Conservation (phyloP, 2,113 vertebrate species). For the Tupaia tana region DNA sequence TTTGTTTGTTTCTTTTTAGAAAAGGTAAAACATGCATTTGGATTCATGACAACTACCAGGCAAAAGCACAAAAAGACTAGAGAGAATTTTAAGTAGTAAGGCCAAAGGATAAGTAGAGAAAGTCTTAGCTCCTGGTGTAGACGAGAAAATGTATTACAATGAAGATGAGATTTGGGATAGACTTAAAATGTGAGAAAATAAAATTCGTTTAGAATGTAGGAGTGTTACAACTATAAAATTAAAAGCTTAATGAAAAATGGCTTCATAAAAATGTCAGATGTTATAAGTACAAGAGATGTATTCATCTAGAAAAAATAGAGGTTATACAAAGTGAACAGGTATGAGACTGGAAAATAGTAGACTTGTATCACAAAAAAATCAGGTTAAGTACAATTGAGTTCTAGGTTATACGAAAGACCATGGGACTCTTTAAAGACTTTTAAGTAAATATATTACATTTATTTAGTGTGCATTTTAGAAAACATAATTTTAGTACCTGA, state of each 20-base stretch:
- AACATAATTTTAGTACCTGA: background rate
- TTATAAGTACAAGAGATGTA: background rate
- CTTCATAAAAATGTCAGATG: conserved; percentile 8
- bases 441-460: background rate
- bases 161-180: background rate
- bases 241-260: background rate
- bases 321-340: background rate
- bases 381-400: background rate
- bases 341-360: background rate
- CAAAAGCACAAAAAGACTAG: background rate
- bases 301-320: background rate
- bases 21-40: background rate
- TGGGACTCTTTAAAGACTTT: background rate
- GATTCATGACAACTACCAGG: background rate
- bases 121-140: background rate
- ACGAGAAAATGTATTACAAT: background rate
- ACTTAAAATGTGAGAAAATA: background rate
- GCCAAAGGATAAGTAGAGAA: background rate
- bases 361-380: background rate
- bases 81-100: background rate
- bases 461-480: background rate
- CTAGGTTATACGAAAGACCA: background rate
- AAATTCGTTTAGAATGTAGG: background rate
- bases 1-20: background rate
- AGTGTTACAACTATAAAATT: background rate